Evolutionary conservation across 2,888 invertebrate genomes (phyloP), one percentile per base, ranked within the genome.

Genomic region (Pardosa pseudoannulata): DNA sequence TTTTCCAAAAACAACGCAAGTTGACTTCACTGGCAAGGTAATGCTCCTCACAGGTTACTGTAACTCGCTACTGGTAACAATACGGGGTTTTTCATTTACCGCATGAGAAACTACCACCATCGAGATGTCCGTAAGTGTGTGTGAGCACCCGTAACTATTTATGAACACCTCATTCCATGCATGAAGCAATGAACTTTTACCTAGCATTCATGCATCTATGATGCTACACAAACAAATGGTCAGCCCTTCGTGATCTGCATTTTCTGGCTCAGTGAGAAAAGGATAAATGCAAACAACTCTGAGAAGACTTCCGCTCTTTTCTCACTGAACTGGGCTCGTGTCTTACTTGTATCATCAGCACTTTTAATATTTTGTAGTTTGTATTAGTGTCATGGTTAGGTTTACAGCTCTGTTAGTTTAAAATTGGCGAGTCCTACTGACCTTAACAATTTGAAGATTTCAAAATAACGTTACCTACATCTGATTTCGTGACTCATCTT

Each of bases 141-240:
- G 6, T 46, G 5, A 23, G 5, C 23, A 23, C 23, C 5, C 11
- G 23, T 56, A 23, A 1, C 1, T 5, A 3, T 56, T 56, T 23
- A 23, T 23, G 23, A 56, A 23, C 56, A 56, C 23, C 56, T 23
- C 16, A 16, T 11, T 16, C 23, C 56, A 56, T 23, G 23, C 56
- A 56, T 56, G 56, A 56, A 56, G 23, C 19, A 11, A 5, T 56
- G 56, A 56, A 56, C 56, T 56, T 56, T 56, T 56, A 19, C 56
- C 56, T 23, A 56, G 16, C 56, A 56, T 56, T 56, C 16, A n/a
- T 23, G 23, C 5, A 19, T 56, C 1, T 2, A 56, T 56, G 56
- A 3, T 7, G 23, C 23, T 23, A 23, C 5, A 56, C 5, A 56
- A 23, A 56, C 23, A 56, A 56, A 56, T 56, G 56, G 56, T 56